Conservation (phyloP, 2,113 vertebrate species). For the Leptobrachium leishanense region DNA sequence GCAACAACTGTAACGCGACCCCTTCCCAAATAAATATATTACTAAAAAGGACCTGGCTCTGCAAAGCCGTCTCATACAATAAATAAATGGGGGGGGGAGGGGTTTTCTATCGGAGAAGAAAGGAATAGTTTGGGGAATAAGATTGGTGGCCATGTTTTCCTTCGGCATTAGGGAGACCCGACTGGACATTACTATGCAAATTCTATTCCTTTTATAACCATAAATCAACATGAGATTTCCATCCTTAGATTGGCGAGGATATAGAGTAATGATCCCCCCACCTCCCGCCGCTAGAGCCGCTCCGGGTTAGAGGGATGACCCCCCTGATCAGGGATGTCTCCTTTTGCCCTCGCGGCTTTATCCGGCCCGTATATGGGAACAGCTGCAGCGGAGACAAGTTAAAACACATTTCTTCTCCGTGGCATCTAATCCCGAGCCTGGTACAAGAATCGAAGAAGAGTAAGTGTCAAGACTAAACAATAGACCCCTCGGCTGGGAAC, state of each 20-base stretch:
- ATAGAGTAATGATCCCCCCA: background rate
- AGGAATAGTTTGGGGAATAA: slow-evolving; percentile 4
- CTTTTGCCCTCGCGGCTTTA: slow-evolving; percentile 67
- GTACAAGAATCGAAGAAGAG: slow-evolving; percentile 77
- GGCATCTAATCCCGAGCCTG: slow-evolving; percentile 78
- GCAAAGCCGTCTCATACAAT: background rate
- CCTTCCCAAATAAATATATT: background rate
- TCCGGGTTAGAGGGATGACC: slow-evolving; percentile 60
- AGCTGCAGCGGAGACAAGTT: slow-evolving; percentile 78
- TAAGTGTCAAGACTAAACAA: slow-evolving; percentile 82
- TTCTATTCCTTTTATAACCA: slow-evolving; percentile 25
- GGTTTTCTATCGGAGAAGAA: background rate
- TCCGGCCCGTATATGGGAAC: slow-evolving; percentile 64
- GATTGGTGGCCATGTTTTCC: slow-evolving; percentile 14
- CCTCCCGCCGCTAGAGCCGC: slow-evolving; percentile 55
- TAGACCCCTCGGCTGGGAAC: slow-evolving; percentile 78
- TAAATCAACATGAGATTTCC: background rate
- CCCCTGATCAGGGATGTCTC: slow-evolving; percentile 62
- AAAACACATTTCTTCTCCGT: slow-evolving; percentile 76
- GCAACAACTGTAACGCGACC: too few relatives aligned
- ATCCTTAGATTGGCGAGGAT: slow-evolving; percentile 15
- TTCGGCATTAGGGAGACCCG: slow-evolving; percentile 53
- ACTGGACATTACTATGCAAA: slow-evolving; percentile 37
- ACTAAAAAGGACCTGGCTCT: background rate
- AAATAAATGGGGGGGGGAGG: background rate